phyloP scores from a whole-genome alignment of 2,113 vertebrate genomes.

The Chauna torquata region DNA sequence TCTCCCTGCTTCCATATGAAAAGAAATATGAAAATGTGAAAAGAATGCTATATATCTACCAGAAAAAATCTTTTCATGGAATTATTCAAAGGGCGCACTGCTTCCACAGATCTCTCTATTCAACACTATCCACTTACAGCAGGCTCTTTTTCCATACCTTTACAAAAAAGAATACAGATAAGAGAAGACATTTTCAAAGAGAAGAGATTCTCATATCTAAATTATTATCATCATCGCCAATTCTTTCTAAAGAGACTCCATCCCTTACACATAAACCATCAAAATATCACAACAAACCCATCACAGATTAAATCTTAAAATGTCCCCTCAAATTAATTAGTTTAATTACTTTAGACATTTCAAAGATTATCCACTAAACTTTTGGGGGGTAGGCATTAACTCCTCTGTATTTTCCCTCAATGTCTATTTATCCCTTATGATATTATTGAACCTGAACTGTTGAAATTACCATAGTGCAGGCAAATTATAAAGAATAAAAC shows the following conservation, averaged over 20 bases:
- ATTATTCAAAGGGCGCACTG: background rate
- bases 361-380: background rate
- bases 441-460: background rate
- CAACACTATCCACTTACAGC: background rate
- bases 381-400: background rate
- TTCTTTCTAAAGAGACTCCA: background rate
- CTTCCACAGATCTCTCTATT: background rate
- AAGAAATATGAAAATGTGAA: background rate
- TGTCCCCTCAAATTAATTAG: background rate
- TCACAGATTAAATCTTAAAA: background rate
- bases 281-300: background rate
- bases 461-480: background rate
- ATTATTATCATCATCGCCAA: background rate
- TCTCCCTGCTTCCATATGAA: background rate
- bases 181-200: accelerated
- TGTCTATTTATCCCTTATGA: background rate
- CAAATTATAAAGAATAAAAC: background rate
- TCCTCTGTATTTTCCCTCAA: background rate
- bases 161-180: background rate
- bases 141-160: background rate
- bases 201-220: background rate
- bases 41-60: background rate
- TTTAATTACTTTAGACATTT: background rate
- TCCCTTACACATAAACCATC: background rate
- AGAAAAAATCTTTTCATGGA: background rate